phyloP scores from a whole-genome alignment of 2,797 vertebrate genomes.

The Microcaecilia unicolor region DNA sequence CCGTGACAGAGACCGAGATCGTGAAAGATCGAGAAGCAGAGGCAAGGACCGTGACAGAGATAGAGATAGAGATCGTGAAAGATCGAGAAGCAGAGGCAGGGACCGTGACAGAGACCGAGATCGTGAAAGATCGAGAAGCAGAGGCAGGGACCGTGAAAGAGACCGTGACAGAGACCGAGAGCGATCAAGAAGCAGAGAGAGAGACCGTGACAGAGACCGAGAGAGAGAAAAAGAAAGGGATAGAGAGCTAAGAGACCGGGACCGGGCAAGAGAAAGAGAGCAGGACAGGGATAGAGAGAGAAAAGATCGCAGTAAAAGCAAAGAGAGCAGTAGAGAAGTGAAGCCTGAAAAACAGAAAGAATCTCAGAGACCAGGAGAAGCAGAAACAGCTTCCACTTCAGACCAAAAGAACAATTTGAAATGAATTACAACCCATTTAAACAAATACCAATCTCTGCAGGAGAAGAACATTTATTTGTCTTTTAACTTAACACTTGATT shows the following conservation, averaged over 20 bases:
- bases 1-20: constrained; percentile 36
- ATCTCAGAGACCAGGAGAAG: constrained; percentile 41
- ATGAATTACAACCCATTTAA: neutral
- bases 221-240: constrained; percentile 47
- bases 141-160: constrained; percentile 28
- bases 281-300: constrained; percentile 48
- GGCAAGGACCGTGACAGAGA: constrained; percentile 50
- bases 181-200: constrained; percentile 15
- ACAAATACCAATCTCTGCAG: neutral
- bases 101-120: constrained; percentile 55
- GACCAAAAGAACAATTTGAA: constrained; percentile 28
- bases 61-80: constrained; percentile 58
- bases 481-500: constrained; percentile 9
- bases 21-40: constrained; percentile 52
- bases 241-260: constrained; percentile 62
- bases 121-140: constrained; percentile 32
- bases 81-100: constrained; percentile 56
- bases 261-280: constrained; percentile 36
- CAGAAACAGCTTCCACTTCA: constrained; percentile 28
- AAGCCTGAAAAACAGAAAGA: constrained; percentile 65
- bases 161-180: constrained; percentile 25
- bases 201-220: constrained; percentile 35
- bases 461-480: neutral
- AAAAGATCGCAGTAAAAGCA: constrained; percentile 59
- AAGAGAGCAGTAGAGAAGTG: constrained; percentile 66